Conservation (phyloP, 1,140 invertebrate genomes). For the Drusus annulatus region DNA sequence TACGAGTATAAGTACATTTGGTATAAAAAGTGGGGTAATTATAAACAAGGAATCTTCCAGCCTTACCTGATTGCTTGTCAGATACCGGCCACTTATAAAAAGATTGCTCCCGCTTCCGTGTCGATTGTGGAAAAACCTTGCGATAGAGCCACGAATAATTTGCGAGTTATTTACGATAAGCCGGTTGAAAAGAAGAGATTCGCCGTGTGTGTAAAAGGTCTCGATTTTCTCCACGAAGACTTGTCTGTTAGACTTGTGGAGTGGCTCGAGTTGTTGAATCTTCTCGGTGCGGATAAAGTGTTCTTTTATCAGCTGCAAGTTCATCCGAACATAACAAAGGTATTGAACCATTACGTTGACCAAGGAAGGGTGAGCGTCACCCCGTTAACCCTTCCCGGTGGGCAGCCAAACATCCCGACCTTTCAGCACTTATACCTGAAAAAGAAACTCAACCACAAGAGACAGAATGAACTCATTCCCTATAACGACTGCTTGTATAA, state of each 20-base stretch:
- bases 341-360: constrained; percentile 85
- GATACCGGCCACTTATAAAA: constrained; percentile 81
- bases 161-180: constrained; percentile 88
- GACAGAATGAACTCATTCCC: constrained; percentile 95
- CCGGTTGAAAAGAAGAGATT: constrained; percentile 84
- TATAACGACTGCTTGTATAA: constrained; percentile 98
- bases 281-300: constrained; percentile 93
- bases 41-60: constrained; percentile 92
- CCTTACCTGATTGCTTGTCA: constrained; percentile 93
- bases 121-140: constrained; percentile 90
- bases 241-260: constrained; percentile 92
- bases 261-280: constrained; percentile 91
- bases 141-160: constrained; percentile 88
- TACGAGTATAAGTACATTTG: constrained; percentile 95
- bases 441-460: constrained; percentile 91
- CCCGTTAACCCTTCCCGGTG: constrained; percentile 90
- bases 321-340: constrained; percentile 92
- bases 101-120: constrained; percentile 85
- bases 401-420: constrained; percentile 90
- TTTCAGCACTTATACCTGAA: constrained; percentile 92
- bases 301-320: constrained; percentile 94
- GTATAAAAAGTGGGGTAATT: constrained; percentile 96
- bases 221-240: constrained; percentile 94
- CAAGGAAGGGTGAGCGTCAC: constrained; percentile 87
- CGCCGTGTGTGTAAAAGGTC: constrained; percentile 94